These are phyloP conservation scores for Madoqua kirkii DNA, from an alignment of 2,113 vertebrate species.

Conservation along the genomic window DNA sequence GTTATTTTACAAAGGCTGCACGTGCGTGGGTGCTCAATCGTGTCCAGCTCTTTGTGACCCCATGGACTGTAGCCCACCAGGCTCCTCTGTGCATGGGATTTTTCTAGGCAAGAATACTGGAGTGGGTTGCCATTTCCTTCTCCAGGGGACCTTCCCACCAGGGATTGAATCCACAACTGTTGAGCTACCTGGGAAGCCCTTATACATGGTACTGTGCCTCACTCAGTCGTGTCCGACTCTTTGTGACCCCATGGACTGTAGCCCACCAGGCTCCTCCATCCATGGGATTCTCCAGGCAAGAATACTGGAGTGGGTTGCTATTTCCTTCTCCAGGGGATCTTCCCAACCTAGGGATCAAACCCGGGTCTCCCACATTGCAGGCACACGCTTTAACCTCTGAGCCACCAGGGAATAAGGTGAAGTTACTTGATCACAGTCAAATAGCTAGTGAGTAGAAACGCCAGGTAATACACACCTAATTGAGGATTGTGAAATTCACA, in stretches of 20 bases:
- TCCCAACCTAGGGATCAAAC: no score
- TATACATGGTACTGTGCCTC: background rate
- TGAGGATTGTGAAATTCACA: background rate
- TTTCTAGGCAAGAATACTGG: background rate
- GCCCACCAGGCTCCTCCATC: no score
- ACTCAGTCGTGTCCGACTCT: no score
- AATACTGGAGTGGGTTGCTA: no score
- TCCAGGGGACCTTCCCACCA: background rate
- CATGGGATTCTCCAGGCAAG: no score
- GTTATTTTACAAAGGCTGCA: background rate
- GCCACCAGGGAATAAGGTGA: background rate
- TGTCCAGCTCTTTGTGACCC: background rate
- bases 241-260: no score
- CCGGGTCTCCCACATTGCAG: no score
- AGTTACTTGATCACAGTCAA: background rate
- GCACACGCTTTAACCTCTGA: no score
- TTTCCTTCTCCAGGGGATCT: no score
- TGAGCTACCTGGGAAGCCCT: background rate
- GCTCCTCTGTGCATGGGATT: background rate
- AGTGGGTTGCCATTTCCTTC: background rate
- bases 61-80: background rate
- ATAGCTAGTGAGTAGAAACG: background rate
- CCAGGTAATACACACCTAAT: background rate
- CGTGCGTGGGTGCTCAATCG: fast-evolving
- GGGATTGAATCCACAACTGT: background rate